Evolutionary conservation across 1,140 invertebrate species (phyloP), one percentile per base, ranked within the genome.

Genomic region (Melitaea cinxia): DNA sequence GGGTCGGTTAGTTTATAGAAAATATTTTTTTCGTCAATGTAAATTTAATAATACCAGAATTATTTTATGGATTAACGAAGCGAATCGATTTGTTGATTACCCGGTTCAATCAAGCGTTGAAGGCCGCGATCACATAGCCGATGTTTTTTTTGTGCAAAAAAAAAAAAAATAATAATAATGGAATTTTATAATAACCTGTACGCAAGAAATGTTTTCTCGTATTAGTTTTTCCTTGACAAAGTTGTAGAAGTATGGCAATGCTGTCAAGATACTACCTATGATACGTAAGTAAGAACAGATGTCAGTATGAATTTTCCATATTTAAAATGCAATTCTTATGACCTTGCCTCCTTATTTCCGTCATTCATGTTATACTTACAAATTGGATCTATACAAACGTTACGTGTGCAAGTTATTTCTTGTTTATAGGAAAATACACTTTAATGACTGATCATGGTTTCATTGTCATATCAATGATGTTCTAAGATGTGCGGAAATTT

Each of bases 21-120:
- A n/a, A n/a, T 33, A 61, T 52, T 53, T 59, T 30, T 14, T 50
- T 50, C 45, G 19, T 50, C 55, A 49, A 30, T 53, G 30, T 57
- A 15, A 42, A 53, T 60, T 60, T 60, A 60, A 49, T 35, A 30
- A 26, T 60, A 47, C 28, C 28, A 35, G 30, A 37, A 47, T 35
- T 26, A 30, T 57, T 57, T 57, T 26, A 54, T 30, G 42, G 62
- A 65, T 65, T 65, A 65, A 65, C 55, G 62, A 65, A 65, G 55
- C 55, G 62, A 35, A 57, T 54, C 62, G 56, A 49, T 35, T 49
- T 30, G 26, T 30, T 59, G 56, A 47, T 65, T 47, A 45, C 28
- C 7, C 4, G 42, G 37, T 39, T 45, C 55, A 39, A 50, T 65
- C 45, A 39, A 50, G 62, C 54, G 62, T 57, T 64, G 56, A 57